Percentiles rank a stretch among this genome's conserved stretches.
phyloP scores from a whole-genome alignment of 2,888 invertebrate genomes.

The Lasioglossum pauxillum region DNA sequence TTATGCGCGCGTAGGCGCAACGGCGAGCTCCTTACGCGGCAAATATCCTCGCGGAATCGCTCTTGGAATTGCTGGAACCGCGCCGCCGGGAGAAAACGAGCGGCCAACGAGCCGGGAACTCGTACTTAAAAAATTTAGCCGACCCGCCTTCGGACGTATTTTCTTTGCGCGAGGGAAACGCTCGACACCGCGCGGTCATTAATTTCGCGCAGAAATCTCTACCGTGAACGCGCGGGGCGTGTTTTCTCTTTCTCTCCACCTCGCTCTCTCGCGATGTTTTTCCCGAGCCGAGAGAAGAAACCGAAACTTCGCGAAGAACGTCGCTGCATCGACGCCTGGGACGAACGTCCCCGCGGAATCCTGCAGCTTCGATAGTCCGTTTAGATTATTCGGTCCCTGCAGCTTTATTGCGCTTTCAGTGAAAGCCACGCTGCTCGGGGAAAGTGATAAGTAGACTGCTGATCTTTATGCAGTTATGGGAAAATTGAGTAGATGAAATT shows the following conservation, averaged over 20 bases:
- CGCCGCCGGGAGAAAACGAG: conserved; percentile 22
- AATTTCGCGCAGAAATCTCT: conserved; percentile 46
- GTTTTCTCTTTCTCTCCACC: not conserved
- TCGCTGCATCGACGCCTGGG: not conserved
- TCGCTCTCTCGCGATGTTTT: not conserved
- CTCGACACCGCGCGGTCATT: conserved; percentile 41
- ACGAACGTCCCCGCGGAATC: not conserved
- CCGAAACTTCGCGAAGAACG: not conserved
- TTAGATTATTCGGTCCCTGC: not conserved
- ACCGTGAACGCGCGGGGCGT: not conserved
- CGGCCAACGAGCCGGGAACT: conserved; percentile 42
- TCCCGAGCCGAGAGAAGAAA: not conserved
- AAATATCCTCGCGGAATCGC: conserved; percentile 27
- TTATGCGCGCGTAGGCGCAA: conserved; percentile 3
- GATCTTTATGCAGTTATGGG: too few species aligned
- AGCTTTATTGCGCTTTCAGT: not conserved
- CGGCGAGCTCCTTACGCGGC: conserved; percentile 38
- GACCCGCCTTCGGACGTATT: conserved; percentile 37
- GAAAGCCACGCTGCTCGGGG: not conserved
- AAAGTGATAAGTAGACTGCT: not conserved
- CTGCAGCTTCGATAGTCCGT: not conserved
- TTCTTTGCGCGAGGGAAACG: conserved; percentile 38
- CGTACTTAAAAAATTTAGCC: conserved; percentile 66
- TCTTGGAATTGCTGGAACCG: conserved; percentile 9
- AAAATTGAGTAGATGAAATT: too few species aligned